These are phyloP conservation scores for Pogonomyrmex californicus DNA, from an alignment of 1,140 invertebrate genomes.

Conservation along the genomic window DNA sequence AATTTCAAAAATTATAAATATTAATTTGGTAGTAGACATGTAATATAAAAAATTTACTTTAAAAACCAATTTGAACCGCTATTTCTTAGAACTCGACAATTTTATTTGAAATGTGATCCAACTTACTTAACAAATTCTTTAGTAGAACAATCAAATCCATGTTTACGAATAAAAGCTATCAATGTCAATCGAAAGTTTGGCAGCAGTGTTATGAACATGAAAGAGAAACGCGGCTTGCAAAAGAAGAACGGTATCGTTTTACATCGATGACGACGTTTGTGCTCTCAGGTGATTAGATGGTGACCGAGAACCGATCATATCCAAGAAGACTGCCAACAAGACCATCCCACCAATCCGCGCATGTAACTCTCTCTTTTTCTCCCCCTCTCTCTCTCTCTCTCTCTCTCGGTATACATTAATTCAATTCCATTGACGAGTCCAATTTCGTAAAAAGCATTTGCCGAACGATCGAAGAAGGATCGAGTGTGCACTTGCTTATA, in stretches of 20 bases:
- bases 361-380: constrained; percentile 26
- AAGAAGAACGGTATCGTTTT: constrained; percentile 23
- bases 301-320: constrained; percentile 62
- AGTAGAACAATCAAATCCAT: not conserved
- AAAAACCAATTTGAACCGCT: not conserved
- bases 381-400: not conserved
- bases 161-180: constrained; percentile 23
- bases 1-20: not conserved
- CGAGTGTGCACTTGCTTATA: constrained; percentile 57
- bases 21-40: not conserved
- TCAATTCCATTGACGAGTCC: constrained; percentile 75
- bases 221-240: not conserved
- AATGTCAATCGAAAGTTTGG: constrained; percentile 33
- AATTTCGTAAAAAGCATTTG: constrained; percentile 78
- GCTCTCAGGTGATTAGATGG: constrained; percentile 72
- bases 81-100: not conserved
- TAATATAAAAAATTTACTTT: not conserved
- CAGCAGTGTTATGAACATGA: constrained; percentile 23
- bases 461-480: constrained; percentile 69
- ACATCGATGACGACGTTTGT: constrained; percentile 57
- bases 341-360: constrained; percentile 72
- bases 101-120: not conserved
- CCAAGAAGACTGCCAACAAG: constrained; percentile 71
- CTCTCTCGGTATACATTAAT: constrained; percentile 74
- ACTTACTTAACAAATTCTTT: constrained; percentile 16